Evolutionary conservation across 2,797 vertebrate genomes (phyloP).

Genomic region (Sparidentex hasta): DNA sequence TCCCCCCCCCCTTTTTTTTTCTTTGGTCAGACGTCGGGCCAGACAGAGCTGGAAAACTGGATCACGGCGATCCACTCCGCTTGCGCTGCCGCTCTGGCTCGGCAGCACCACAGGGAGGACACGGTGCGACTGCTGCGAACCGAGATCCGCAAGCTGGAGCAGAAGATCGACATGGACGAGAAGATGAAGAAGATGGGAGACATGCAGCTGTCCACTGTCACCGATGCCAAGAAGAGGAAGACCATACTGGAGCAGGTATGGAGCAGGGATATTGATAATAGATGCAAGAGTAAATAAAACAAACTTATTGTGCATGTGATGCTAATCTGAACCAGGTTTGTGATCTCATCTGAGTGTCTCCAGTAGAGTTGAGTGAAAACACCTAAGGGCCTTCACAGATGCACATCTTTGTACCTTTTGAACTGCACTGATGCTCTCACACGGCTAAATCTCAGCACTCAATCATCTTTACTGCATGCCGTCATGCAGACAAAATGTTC

Average conservation of each 20-base stretch:
- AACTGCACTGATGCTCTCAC: slow-evolving; percentile 12
- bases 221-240: slow-evolving; percentile 93
- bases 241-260: slow-evolving; percentile 94
- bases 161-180: slow-evolving; percentile 96
- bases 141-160: slow-evolving; percentile 92
- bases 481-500: slow-evolving; percentile 56
- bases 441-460: slow-evolving; percentile 24
- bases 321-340: slow-evolving; percentile 19
- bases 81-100: slow-evolving; percentile 90
- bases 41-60: slow-evolving; percentile 97
- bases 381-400: slow-evolving; percentile 29
- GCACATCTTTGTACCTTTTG: slow-evolving; percentile 17
- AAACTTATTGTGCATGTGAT: slow-evolving; percentile 2
- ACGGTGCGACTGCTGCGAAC: slow-evolving; percentile 90
- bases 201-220: slow-evolving; percentile 94
- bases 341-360: slow-evolving; percentile 25
- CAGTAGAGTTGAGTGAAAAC: slow-evolving; percentile 36
- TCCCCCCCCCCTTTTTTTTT: no score
- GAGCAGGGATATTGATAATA: not conserved
- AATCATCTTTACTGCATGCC: slow-evolving; percentile 46
- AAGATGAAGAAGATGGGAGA: slow-evolving; percentile 98
- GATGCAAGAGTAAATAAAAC: no score
- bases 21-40: slow-evolving; percentile 89
- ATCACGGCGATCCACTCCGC: slow-evolving; percentile 95
- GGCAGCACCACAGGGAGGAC: slow-evolving; percentile 94